Conservation (phyloP, 1,140 invertebrate genomes). For the Zaprionus taronus region DNA sequence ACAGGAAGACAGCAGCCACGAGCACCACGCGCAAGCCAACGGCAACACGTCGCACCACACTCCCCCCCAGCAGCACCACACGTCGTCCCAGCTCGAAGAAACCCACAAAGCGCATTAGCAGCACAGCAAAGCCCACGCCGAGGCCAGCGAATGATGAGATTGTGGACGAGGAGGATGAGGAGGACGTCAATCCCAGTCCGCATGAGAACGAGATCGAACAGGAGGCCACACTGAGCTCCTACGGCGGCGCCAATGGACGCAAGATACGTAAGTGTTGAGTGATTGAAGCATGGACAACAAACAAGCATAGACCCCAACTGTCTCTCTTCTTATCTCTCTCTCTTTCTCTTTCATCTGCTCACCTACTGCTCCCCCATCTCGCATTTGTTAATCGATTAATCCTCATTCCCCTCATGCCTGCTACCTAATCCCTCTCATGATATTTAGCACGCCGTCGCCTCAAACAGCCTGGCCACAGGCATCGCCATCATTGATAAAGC, state of each 20-base stretch:
- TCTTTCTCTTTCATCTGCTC: conserved; percentile 53
- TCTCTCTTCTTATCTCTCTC: conserved; percentile 71
- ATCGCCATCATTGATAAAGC: conserved; percentile 50
- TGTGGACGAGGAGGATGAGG: conserved; percentile 85
- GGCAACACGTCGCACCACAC: conserved; percentile 59
- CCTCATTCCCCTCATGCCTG: conserved; percentile 16
- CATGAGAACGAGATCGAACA: conserved; percentile 85
- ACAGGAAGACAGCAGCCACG: conserved; percentile 66
- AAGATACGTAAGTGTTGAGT: conserved; percentile 87
- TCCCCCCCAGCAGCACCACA: conserved; percentile 50
- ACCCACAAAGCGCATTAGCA: conserved; percentile 69
- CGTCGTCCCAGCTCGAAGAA: conserved; percentile 85
- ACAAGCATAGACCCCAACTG: conserved; percentile 70
- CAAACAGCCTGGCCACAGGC: conserved; percentile 56
- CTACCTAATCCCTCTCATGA: conserved; percentile 32
- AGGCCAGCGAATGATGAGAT: conserved; percentile 65
- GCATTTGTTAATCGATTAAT: conserved; percentile 17
- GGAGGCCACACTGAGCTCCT: conserved; percentile 85
- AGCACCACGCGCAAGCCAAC: conserved; percentile 66
- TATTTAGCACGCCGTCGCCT: conserved; percentile 64
- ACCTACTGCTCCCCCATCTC: conserved; percentile 53
- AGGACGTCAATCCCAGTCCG: conserved; percentile 85
- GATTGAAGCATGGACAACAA: conserved; percentile 55
- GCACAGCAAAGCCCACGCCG: conserved; percentile 54
- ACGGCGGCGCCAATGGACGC: conserved; percentile 66